Base-by-base conservation (phyloP, 2,888 invertebrate species). In the Callinectes sapidus region DNA sequence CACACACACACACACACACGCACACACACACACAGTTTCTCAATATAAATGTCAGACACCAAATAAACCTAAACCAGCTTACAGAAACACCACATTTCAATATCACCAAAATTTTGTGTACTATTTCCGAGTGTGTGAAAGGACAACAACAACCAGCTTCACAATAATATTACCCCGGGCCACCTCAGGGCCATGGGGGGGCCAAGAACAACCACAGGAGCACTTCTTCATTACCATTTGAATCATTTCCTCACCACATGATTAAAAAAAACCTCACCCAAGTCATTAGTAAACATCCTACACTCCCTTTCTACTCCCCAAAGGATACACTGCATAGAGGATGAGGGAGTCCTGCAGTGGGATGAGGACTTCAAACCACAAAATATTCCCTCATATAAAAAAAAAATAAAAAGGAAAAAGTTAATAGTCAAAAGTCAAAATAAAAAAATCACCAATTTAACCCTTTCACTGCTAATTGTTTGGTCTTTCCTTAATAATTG, bases 101-200 rank as follows among this genome's bases (percentile, higher is more conserved):
- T 81, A 81, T 81, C 81, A 81, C 81, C 81, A 81, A 2, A 81
- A 81, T 81, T 81, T 81, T 81, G 81, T 81, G 81, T 81, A 81
- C 81, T 81, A 2, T 81, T 81, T 81, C 28, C 10, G 48, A 8
- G 81, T 81, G 81, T 81, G 81, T 81, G 14, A 81, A 32, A 8
- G 81, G 81, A 81, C 81, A 81, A 81, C 32, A 35, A 81, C 81
- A 81, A 81, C 32, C 28, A 28, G 71, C 2, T 35, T 35, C 35
- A 81, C 81, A 81, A 81, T 35, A n/a, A n/a, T n/a, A n/a, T n/a
- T n/a, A 13, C 81, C 32, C 81, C 2, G 61, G 10, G 81, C 35
- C 18, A 13, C 35, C 81, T 28, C 81, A 18, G 81, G 35, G 18
- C 81, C 81, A 14, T 18, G 0, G 35, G 1, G n/a, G 3, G 6